A percentile compares a stretch with the other conserved stretches of the same genome.
These are phyloP conservation scores for Parnassius glacialis DNA, from an alignment of 2,888 invertebrate species.

Conservation along the genomic window DNA sequence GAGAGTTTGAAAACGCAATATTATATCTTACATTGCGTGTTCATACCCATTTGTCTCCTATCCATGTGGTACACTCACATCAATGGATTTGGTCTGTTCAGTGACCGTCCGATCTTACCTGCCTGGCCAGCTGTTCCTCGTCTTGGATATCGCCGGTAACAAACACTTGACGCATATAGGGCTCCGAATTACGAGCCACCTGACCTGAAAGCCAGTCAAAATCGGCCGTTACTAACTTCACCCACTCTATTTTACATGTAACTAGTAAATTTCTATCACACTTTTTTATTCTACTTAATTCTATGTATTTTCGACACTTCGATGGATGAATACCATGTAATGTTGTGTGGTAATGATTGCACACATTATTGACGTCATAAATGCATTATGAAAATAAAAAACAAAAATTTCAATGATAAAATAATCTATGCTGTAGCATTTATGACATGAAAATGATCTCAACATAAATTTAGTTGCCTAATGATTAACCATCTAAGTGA, in stretches of 20 bases:
- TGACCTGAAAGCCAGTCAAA: conserved; percentile 82
- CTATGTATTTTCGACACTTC: conserved; percentile 5
- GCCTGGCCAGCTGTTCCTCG: conserved; percentile 82
- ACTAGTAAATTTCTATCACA: conserved; percentile 18
- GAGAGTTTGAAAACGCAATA: conserved; percentile 63
- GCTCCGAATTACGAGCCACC: conserved; percentile 97
- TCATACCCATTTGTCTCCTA: conserved; percentile 51
- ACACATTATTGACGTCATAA: conserved; percentile 30
- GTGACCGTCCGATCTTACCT: conserved; percentile 75
- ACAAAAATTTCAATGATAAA: conserved; percentile 4
- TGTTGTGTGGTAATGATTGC: conserved; percentile 1
- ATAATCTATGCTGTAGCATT: conserved; percentile 17
- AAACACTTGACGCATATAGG: conserved; percentile 97
- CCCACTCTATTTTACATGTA: conserved; percentile 31
- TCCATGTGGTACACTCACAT: conserved; percentile 16
- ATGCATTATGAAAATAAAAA: conserved; percentile 27
- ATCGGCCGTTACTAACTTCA: conserved; percentile 57
- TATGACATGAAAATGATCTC: conserved; percentile 15
- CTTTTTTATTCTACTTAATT: background rate
- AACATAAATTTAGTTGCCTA: conserved; percentile 1
- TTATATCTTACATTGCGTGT: conserved; percentile 47
- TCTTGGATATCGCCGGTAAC: conserved; percentile 85
- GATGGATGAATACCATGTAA: conserved; percentile 16
- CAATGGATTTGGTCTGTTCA: conserved; percentile 16
- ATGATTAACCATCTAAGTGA: background rate